phyloP scores from a whole-genome alignment of 2,888 invertebrate genomes.

The Amorpha juglandis region DNA sequence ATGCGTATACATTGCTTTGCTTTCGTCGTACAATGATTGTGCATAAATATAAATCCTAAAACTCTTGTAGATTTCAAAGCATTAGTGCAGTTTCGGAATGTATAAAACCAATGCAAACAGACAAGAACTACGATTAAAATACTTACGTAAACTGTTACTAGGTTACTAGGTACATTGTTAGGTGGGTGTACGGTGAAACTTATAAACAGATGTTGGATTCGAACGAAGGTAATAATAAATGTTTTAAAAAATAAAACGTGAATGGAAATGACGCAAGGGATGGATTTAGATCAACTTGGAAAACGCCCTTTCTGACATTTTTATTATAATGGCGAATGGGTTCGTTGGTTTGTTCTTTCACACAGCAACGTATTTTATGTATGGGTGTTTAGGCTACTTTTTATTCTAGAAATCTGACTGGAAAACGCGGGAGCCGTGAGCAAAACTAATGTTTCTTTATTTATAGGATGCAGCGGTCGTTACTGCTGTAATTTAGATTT shows the following conservation, averaged over 20 bases:
- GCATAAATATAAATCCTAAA: conserved; percentile 11
- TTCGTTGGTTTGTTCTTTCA: too few species aligned
- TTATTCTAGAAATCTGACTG: too few species aligned
- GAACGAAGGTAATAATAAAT: conserved; percentile 36
- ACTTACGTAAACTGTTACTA: conserved; percentile 18
- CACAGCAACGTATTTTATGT: too few species aligned
- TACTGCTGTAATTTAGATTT: not conserved
- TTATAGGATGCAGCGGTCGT: not conserved
- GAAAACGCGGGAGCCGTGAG: too few species aligned
- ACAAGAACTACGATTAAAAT: not conserved
- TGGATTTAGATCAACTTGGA: conserved; percentile 26
- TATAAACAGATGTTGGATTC: conserved; percentile 42
- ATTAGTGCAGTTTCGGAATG: conserved; percentile 16
- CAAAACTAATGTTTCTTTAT: too few species aligned
- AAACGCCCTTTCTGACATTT: conserved; percentile 21
- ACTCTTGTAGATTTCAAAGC: not conserved
- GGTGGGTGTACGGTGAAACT: conserved; percentile 48
- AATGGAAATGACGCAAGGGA: conserved; percentile 38
- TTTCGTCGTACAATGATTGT: conserved; percentile 19
- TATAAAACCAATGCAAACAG: not conserved
- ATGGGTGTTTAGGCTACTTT: too few species aligned
- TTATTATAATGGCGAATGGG: not conserved
- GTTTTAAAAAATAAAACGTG: conserved; percentile 42
- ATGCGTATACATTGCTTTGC: conserved; percentile 15
- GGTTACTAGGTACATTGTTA: conserved; percentile 27